Base-by-base conservation (phyloP, 92 coral and sea anemone genomes). In the Micromussa lordhowensis region DNA sequence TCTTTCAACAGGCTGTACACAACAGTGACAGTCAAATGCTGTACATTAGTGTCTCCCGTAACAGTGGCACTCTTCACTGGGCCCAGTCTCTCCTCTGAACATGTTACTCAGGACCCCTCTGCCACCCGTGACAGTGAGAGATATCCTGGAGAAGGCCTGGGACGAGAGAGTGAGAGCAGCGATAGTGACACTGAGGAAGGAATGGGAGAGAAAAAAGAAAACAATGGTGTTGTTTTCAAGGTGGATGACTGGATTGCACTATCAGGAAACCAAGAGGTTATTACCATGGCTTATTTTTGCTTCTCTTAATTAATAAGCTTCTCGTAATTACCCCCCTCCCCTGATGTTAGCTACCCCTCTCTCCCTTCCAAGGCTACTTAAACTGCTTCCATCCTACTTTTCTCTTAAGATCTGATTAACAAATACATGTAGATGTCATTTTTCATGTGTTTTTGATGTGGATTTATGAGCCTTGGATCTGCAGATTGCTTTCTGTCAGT, bases 21-120 rank as follows among this genome's bases (percentile, higher is more conserved):
- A 26, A 91, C 95, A 26, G 99, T 98, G 40, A 90, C 95, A n/a
- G 92, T 98, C 54, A 98, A 98, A 48, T 96, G 98, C 87, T 98
- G 99, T 81, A 96, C 98, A 38, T 87, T 95, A 19, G 93, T 97
- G 70, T 94, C 97, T 16, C 95, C 99, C 19, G 73, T 94, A 38
- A 91, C 95, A 4, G 95, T 94, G 16, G 96, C 98, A 10, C 94
- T 98, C 70, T 88, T 96, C 29, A 88, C 99, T 31, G 99, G 99
- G 13, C 96, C 99, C 53, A 94, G 98, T 78, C 89, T 98, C 24
- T 98, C 98, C 75, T 96, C 99, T 24, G 99, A 97, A 61, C 94
- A 90, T 68, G 95, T 98, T 82, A 95, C 91, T 81, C 57, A 92
- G 91, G 98, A 98, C 63, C 77, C 92, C 81, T 75, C 86, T 24